Percentiles rank a stretch among this genome's conserved stretches.
These are phyloP conservation scores for Clitarchus hookeri DNA, from an alignment of 2,888 invertebrate genomes.

Conservation along the genomic window DNA sequence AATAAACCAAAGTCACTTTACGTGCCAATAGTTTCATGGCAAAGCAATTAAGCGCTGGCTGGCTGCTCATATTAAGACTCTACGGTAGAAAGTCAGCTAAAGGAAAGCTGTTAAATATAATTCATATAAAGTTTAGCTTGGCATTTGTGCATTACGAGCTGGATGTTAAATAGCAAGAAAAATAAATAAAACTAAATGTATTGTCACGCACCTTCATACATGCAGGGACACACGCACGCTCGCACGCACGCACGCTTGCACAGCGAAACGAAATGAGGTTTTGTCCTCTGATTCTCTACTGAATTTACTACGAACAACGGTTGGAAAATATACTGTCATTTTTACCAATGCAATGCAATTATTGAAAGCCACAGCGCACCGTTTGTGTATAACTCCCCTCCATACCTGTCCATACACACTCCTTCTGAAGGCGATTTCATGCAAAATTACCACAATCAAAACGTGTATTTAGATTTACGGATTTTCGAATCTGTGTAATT, in stretches of 20 bases:
- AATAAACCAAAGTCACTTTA: too few species aligned
- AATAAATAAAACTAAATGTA: background rate
- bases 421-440: slow-evolving; percentile 32
- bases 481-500: slow-evolving; percentile 36
- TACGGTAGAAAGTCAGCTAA: too few species aligned
- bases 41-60: too few species aligned
- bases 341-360: background rate
- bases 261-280: background rate
- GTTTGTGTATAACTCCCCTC: background rate
- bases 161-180: background rate
- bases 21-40: too few species aligned
- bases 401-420: slow-evolving; percentile 1
- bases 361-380: slow-evolving; percentile 14
- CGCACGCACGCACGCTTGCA: background rate
- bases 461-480: slow-evolving; percentile 26
- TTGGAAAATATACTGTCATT: background rate
- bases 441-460: slow-evolving; percentile 38
- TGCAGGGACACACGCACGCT: background rate
- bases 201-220: background rate
- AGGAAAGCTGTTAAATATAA: too few species aligned
- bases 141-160: background rate
- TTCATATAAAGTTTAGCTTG: too few species aligned
- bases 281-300: background rate
- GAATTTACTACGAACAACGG: background rate
- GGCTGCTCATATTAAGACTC: too few species aligned